phyloP scores from a whole-genome alignment of 2,888 invertebrate genomes.

The Busseola fusca region DNA sequence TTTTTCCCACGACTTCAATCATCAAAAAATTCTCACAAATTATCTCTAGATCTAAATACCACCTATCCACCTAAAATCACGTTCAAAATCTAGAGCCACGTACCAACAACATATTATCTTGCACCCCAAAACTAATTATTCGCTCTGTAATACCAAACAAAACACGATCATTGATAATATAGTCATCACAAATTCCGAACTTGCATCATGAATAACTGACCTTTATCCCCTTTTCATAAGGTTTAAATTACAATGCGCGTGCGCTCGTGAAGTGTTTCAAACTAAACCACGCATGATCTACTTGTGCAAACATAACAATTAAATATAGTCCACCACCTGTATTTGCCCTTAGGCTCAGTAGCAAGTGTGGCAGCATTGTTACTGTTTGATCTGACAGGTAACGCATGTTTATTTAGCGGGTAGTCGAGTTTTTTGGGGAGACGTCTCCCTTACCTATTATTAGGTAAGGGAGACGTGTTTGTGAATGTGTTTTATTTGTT shows the following conservation, averaged over 20 bases:
- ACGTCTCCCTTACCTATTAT: no score
- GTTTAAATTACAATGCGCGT: slow-evolving; percentile 5
- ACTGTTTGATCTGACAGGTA: slow-evolving; percentile 67
- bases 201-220: background rate
- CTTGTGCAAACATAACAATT: slow-evolving; percentile 37
- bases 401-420: slow-evolving; percentile 43
- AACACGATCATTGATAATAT: slow-evolving; percentile 9
- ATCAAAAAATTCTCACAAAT: slow-evolving; percentile 23
- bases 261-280: background rate
- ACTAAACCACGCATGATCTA: slow-evolving; percentile 23
- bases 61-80: slow-evolving; percentile 23
- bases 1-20: slow-evolving; percentile 40
- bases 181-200: background rate
- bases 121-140: slow-evolving; percentile 48
- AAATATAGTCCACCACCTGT: slow-evolving; percentile 74
- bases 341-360: slow-evolving; percentile 78
- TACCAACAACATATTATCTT: slow-evolving; percentile 6
- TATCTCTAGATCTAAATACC: slow-evolving; percentile 29
- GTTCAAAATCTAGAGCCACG: slow-evolving; percentile 52
- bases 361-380: slow-evolving; percentile 68
- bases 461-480: slow-evolving; percentile 27
- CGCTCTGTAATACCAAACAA: slow-evolving; percentile 44
- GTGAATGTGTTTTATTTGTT: slow-evolving; percentile 43
- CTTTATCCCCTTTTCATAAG: fast-evolving
- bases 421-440: slow-evolving; percentile 31